phyloP scores from a whole-genome alignment of 1,140 invertebrate species.

The Gryon sp. region DNA sequence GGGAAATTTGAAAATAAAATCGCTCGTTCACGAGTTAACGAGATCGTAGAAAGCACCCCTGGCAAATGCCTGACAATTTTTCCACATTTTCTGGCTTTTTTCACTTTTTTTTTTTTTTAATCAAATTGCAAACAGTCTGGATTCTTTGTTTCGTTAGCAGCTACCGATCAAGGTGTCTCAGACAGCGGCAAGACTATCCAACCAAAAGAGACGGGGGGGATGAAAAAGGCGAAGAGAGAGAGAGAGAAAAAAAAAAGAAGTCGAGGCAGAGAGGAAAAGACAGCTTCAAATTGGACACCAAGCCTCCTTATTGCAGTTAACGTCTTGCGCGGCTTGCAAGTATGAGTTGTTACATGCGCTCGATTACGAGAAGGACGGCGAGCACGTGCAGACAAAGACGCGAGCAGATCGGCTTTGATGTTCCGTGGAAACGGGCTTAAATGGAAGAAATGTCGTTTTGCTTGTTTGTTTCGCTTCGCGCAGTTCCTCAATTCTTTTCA shows the following conservation, averaged over 20 bases:
- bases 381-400: slow-evolving; percentile 34
- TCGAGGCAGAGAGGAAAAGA: no score
- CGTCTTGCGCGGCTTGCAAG: slow-evolving; percentile 57
- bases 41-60: slow-evolving; percentile 5
- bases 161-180: slow-evolving; percentile 49
- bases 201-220: no score
- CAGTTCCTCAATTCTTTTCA: slow-evolving; percentile 62
- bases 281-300: slow-evolving; percentile 60
- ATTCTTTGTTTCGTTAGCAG: slow-evolving; percentile 50
- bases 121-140: slow-evolving; percentile 2
- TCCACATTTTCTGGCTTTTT: no score
- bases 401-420: slow-evolving; percentile 60
- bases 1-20: slow-evolving; percentile 38
- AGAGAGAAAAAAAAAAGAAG: no score
- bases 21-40: slow-evolving; percentile 5
- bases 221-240: no score
- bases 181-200: slow-evolving; percentile 24
- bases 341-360: slow-evolving; percentile 60
- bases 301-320: slow-evolving; percentile 52
- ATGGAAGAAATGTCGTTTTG: slow-evolving; percentile 66
- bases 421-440: slow-evolving; percentile 66
- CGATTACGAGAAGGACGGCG: slow-evolving; percentile 50
- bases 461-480: slow-evolving; percentile 51
- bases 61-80: slow-evolving; percentile 8
- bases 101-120: no score